A percentile compares a stretch with the other conserved stretches of the same genome.
Conservation (phyloP, 2,113 vertebrate species). For the Nestor notabilis region DNA sequence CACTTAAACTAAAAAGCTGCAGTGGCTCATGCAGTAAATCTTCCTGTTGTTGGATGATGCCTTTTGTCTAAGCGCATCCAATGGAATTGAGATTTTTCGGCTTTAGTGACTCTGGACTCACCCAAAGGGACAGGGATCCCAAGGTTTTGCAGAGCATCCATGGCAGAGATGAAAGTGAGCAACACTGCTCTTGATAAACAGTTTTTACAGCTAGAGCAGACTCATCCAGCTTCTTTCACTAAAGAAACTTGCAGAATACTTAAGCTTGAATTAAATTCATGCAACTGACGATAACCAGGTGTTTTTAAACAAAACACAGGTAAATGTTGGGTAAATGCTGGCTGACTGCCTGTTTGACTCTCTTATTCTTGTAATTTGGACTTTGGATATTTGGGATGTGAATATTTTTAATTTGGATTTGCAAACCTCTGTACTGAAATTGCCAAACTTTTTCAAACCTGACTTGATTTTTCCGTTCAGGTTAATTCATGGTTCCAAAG, state of each 20-base stretch:
- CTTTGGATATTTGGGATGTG: not conserved
- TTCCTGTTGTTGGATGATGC: not conserved
- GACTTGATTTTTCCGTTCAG: not conserved
- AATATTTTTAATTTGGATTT: not conserved
- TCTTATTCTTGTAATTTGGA: not conserved
- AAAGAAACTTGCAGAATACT: not conserved
- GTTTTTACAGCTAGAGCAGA: not conserved
- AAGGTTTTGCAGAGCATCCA: not conserved
- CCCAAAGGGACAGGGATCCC: not conserved
- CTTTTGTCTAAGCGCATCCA: not conserved
- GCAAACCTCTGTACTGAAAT: accelerated
- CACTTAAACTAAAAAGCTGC: not conserved
- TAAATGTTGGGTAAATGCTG: not conserved
- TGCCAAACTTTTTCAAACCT: not conserved
- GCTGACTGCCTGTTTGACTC: not conserved
- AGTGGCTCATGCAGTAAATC: not conserved
- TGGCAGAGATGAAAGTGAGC: not conserved
- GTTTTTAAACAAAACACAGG: not conserved
- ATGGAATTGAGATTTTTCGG: not conserved
- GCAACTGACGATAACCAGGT: not conserved
- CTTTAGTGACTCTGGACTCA: not conserved
- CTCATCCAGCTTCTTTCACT: not conserved
- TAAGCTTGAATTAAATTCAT: not conserved
- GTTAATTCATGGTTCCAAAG: not conserved
- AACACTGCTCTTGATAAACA: not conserved